A percentile compares a stretch with the other conserved stretches of the same genome.
phyloP scores from a whole-genome alignment of 1,140 invertebrate species.

The Drosophila tani region DNA sequence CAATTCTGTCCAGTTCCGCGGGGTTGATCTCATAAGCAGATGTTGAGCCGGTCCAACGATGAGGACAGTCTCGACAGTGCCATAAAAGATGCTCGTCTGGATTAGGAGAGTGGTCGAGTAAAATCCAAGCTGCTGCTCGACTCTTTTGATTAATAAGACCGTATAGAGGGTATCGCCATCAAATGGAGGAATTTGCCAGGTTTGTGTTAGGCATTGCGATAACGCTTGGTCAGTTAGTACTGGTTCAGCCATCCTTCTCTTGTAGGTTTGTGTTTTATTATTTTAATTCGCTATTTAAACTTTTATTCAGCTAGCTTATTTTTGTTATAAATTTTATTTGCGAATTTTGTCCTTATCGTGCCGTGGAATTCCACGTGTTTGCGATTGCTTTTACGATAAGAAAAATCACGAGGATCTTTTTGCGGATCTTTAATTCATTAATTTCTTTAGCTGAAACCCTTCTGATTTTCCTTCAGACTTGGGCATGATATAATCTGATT shows the following conservation, averaged over 20 bases:
- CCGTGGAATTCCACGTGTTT: background rate
- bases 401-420: background rate
- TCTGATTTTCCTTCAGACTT: background rate
- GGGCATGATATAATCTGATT: background rate
- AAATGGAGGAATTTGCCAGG: constrained; percentile 6
- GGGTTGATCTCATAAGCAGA: background rate
- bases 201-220: background rate
- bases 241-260: background rate
- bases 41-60: background rate
- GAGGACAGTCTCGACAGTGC: background rate
- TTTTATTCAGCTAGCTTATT: background rate
- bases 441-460: background rate
- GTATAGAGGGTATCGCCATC: background rate
- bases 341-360: background rate
- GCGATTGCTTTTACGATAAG: background rate
- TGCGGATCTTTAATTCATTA: background rate
- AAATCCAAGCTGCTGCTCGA: background rate
- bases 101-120: background rate
- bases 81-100: background rate
- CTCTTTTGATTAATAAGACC: background rate
- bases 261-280: background rate
- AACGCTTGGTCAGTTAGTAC: background rate
- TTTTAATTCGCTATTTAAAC: background rate
- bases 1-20: background rate
- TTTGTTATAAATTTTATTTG: background rate